Percentiles rank a stretch among this genome's conserved stretches.
Conservation (phyloP, 2,888 invertebrate genomes). For the Campoplex capitator region DNA sequence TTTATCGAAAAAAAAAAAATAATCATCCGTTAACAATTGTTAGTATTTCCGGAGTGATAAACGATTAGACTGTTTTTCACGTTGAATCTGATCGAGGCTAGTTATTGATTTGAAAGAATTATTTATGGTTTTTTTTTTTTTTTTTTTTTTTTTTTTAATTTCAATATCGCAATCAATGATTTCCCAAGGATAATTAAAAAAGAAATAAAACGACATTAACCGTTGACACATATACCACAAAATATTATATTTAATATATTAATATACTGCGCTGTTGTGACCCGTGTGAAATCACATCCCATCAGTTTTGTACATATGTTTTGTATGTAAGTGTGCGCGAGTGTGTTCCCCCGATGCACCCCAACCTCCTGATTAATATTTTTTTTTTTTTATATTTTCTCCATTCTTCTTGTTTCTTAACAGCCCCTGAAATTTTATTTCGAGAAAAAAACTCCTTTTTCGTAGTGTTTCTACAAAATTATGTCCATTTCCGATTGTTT, state of each 20-base stretch:
- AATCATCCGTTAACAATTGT: background rate
- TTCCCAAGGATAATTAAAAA: background rate
- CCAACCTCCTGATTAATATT: slow-evolving; percentile 72
- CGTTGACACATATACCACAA: slow-evolving; percentile 45
- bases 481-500: slow-evolving; percentile 4
- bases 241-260: slow-evolving; percentile 64
- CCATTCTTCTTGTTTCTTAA: slow-evolving; percentile 32
- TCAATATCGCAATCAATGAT: background rate
- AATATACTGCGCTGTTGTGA: slow-evolving; percentile 91
- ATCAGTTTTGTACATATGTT: slow-evolving; percentile 84
- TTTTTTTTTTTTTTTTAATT: background rate
- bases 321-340: slow-evolving; percentile 84
- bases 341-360: slow-evolving; percentile 82
- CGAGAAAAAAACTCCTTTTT: background rate
- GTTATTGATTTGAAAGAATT: background rate
- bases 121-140: background rate
- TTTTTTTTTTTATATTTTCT: slow-evolving; percentile 48
- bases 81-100: background rate
- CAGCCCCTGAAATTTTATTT: slow-evolving; percentile 1
- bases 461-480: background rate
- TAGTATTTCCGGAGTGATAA: background rate
- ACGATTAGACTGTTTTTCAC: background rate
- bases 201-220: slow-evolving; percentile 32
- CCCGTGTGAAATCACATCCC: slow-evolving; percentile 89
- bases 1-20: background rate